phyloP scores from a whole-genome alignment of 2,113 vertebrate genomes.

The Scatophagus argus region DNA sequence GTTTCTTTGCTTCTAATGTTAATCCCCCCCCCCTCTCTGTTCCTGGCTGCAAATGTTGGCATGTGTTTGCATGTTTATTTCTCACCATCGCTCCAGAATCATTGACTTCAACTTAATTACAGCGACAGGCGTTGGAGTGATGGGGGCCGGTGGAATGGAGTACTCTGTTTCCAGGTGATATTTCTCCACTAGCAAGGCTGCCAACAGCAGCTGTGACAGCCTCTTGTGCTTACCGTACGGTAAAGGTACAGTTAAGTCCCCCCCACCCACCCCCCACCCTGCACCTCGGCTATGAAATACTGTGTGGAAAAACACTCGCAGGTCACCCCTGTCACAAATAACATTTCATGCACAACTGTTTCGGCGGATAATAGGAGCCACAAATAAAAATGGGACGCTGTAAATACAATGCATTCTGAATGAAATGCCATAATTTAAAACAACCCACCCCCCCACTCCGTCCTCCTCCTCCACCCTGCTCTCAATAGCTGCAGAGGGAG shows the following conservation, averaged over 20 bases:
- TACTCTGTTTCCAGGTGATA: slow-evolving; percentile 99
- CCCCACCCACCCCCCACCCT: background rate
- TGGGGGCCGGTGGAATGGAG: slow-evolving; percentile 95
- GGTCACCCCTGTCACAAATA: slow-evolving; percentile 99
- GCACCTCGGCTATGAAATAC: slow-evolving; percentile 90
- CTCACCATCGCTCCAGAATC: slow-evolving; percentile 96
- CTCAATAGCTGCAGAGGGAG: slow-evolving; percentile 98
- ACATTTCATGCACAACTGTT: slow-evolving; percentile 99
- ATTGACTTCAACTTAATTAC: slow-evolving; percentile 99
- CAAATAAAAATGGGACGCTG: slow-evolving; percentile 99
- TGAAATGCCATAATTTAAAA: slow-evolving; percentile 99
- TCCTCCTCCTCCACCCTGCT: slow-evolving; percentile 88
- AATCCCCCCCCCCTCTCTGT: slow-evolving; percentile 40
- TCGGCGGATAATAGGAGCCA: slow-evolving; percentile 98
- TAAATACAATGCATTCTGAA: slow-evolving; percentile 99
- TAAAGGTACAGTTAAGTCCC: slow-evolving; percentile 85
- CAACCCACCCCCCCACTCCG: slow-evolving; percentile 62
- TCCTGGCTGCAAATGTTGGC: slow-evolving; percentile 78
- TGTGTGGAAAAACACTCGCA: slow-evolving; percentile 77
- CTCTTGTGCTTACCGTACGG: slow-evolving; percentile 88
- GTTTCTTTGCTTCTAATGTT: slow-evolving; percentile 52
- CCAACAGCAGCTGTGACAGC: slow-evolving; percentile 99
- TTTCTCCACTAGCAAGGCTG: slow-evolving; percentile 94
- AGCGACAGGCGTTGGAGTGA: slow-evolving; percentile 98
- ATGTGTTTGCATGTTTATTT: slow-evolving; percentile 88